These are phyloP conservation scores for Protobothrops mucrosquamatus DNA, from an alignment of 2,113 vertebrate species.

Conservation along the genomic window DNA sequence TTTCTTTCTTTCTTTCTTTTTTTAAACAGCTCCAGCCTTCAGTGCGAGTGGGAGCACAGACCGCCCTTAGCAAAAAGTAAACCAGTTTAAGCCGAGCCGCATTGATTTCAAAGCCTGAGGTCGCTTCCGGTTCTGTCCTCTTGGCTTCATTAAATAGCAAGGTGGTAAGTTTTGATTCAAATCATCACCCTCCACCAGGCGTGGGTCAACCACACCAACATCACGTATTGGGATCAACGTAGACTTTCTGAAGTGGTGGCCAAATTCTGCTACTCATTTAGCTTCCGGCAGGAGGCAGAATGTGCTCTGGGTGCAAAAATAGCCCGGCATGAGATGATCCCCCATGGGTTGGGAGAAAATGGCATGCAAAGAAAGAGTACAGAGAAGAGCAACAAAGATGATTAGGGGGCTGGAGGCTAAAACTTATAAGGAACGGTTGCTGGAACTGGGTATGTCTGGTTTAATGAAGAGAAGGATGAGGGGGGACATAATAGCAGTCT, in stretches of 20 bases:
- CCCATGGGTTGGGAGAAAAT: neutral
- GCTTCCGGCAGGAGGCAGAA: neutral
- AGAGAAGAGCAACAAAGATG: too few species aligned
- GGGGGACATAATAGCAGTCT: too few species aligned
- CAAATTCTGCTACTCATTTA: neutral
- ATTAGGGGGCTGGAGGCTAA: too few species aligned
- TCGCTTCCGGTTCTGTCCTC: neutral
- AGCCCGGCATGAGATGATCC: neutral
- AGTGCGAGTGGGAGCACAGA: neutral
- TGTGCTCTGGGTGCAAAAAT: neutral
- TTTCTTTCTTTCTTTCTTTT: neutral
- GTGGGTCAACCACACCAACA: neutral
- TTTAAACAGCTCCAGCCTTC: neutral
- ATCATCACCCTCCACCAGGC: neutral
- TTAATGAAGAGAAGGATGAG: too few species aligned
- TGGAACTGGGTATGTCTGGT: too few species aligned
- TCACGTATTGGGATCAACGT: neutral
- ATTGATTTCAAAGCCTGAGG: neutral
- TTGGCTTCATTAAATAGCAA: neutral
- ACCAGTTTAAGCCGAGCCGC: neutral
- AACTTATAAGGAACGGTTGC: too few species aligned
- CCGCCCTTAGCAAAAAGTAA: neutral
- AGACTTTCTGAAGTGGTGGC: neutral
- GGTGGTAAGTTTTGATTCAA: neutral
- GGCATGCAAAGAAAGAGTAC: too few species aligned